Conservation (phyloP, 2,888 invertebrate species). For the Neelides folsomi region DNA sequence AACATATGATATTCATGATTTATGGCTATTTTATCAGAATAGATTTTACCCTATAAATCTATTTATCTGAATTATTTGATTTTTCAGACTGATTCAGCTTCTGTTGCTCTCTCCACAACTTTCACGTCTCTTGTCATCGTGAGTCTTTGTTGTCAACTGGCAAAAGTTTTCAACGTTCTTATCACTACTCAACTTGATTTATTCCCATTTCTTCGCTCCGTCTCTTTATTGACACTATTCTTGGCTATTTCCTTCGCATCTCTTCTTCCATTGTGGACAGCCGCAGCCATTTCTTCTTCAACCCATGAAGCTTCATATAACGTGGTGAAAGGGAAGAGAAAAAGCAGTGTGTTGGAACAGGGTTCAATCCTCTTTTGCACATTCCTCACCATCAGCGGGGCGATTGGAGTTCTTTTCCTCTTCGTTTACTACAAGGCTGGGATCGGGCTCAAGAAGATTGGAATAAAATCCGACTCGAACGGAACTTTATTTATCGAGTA, state of each 20-base stretch:
- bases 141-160: slow-evolving; percentile 22
- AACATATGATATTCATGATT: too few relatives aligned
- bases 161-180: slow-evolving; percentile 18
- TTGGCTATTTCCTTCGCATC: slow-evolving; percentile 23
- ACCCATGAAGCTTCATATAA: not conserved
- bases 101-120: slow-evolving; percentile 14
- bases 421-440: slow-evolving; percentile 19
- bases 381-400: slow-evolving; percentile 15
- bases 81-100: slow-evolving; percentile 13
- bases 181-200: slow-evolving; percentile 15
- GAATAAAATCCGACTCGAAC: not conserved
- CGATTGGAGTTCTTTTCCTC: slow-evolving; percentile 15
- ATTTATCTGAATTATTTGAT: too few relatives aligned
- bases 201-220: slow-evolving; percentile 26
- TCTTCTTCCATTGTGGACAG: slow-evolving; percentile 26
- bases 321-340: slow-evolving; percentile 3
- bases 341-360: slow-evolving; percentile 18
- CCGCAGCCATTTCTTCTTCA: slow-evolving; percentile 11
- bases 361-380: slow-evolving; percentile 19
- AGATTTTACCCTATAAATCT: too few relatives aligned
- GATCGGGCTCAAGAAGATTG: slow-evolving; percentile 8
- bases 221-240: slow-evolving; percentile 21
- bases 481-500: too few relatives aligned
- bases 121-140: slow-evolving; percentile 19
- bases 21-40: too few relatives aligned